Conservation (phyloP, 2,888 invertebrate genomes). For the Agonopterix heracliana region DNA sequence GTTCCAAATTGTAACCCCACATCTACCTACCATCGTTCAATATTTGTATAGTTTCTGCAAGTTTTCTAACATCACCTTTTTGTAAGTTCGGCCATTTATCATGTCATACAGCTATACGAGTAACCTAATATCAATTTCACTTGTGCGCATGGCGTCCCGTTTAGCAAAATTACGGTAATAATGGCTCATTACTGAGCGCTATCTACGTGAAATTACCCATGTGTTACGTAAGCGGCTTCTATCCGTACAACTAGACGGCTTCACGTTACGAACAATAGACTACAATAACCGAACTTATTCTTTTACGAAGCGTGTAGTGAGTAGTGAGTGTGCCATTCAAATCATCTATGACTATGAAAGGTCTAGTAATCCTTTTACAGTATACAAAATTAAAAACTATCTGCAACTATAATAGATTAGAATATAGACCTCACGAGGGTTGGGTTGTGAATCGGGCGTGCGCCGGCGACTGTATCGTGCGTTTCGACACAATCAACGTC, state of each 20-base stretch:
- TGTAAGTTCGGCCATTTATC: neutral
- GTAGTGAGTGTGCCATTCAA: no score
- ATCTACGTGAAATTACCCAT: neutral
- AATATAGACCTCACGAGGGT: neutral
- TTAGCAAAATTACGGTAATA: conserved; percentile 28
- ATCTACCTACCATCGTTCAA: no score
- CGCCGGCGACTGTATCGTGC: conserved; percentile 54
- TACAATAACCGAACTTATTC: no score
- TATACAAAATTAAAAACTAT: no score
- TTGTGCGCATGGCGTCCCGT: conserved; percentile 5
- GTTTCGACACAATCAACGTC: conserved; percentile 60
- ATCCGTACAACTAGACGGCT: neutral
- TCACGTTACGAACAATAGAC: no score
- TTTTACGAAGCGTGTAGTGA: no score
- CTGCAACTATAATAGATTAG: no score
- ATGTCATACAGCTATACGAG: neutral
- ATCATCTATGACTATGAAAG: no score
- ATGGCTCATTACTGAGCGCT: neutral
- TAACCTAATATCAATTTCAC: neutral
- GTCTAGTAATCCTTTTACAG: no score
- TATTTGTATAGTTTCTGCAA: no score
- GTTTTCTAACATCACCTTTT: neutral
- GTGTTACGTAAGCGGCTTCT: conserved; percentile 33
- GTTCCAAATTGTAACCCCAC: no score
- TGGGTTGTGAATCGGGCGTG: conserved; percentile 35